A percentile compares a stretch with the other conserved stretches of the same genome.
These are phyloP conservation scores for Yponomeuta sedellus DNA, from an alignment of 2,888 invertebrate species.

Conservation along the genomic window DNA sequence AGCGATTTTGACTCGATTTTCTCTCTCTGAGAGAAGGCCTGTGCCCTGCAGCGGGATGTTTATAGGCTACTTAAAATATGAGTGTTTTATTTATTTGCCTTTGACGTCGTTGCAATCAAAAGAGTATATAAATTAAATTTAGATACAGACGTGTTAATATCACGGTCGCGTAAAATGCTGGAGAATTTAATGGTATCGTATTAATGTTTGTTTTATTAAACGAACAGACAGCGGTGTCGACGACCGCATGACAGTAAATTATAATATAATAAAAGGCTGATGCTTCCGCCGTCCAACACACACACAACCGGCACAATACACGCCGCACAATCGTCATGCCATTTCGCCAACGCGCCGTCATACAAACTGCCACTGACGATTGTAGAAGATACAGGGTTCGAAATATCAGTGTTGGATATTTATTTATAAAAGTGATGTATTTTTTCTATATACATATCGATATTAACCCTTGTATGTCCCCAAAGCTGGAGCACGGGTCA, in stretches of 20 bases:
- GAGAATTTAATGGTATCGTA: neutral
- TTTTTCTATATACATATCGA: too few relatives aligned
- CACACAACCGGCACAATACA: neutral
- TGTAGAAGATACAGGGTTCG: too few relatives aligned
- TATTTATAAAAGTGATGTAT: too few relatives aligned
- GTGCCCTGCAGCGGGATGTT: too few relatives aligned
- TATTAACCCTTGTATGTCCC: too few relatives aligned
- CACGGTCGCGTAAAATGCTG: neutral
- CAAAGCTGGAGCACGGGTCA: too few relatives aligned
- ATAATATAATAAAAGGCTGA: neutral
- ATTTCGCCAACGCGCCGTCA: neutral
- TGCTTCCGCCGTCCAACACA: neutral
- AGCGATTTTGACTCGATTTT: too few relatives aligned
- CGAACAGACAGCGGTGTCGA: neutral
- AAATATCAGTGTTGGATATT: too few relatives aligned
- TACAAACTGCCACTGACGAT: too few relatives aligned
- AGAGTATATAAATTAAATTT: neutral
- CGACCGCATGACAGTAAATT: neutral
- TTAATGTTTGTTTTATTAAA: neutral
- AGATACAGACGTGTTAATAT: neutral
- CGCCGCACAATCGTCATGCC: neutral
- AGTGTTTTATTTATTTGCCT: neutral
- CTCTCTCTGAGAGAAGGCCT: too few relatives aligned
- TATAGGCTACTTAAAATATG: too few relatives aligned
- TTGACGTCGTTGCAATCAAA: neutral